phyloP scores from a whole-genome alignment of 2,888 invertebrate species.

The Desoria tigrina region DNA sequence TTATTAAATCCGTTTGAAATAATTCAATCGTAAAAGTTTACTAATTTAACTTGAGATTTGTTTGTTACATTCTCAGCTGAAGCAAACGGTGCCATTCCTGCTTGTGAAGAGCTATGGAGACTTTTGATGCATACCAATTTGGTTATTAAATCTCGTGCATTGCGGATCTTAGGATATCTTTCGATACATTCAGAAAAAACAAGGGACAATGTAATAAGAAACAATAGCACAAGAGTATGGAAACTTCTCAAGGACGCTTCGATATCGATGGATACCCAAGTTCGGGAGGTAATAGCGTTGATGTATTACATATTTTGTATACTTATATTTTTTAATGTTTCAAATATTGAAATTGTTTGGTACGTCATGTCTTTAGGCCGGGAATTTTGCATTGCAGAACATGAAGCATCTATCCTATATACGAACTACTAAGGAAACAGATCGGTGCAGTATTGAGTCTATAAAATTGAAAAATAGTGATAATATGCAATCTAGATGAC shows the following conservation, averaged over 20 bases:
- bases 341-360: slow-evolving; percentile 2
- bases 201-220: slow-evolving; percentile 36
- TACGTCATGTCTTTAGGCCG: slow-evolving; percentile 34
- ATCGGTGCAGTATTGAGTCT: not conserved
- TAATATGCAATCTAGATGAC: slow-evolving; percentile 6
- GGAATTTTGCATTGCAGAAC: slow-evolving; percentile 37
- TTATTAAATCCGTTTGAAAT: not conserved
- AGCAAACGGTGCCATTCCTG: too few relatives aligned
- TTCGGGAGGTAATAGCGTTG: slow-evolving; percentile 25
- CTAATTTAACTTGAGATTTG: not conserved
- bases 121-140: slow-evolving; percentile 57
- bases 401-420: not conserved
- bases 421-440: not conserved
- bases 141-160: slow-evolving; percentile 64
- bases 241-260: slow-evolving; percentile 32
- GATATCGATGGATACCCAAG: slow-evolving; percentile 26
- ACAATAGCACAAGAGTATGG: slow-evolving; percentile 35
- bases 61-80: slow-evolving; percentile 32
- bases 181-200: slow-evolving; percentile 39
- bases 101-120: slow-evolving; percentile 53
- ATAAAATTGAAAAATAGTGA: slow-evolving; percentile 1
- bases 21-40: slow-evolving; percentile 58
- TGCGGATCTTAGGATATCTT: slow-evolving; percentile 45
- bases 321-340: not conserved
- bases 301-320: not conserved